Conservation (phyloP, 2,888 invertebrate species). For the Megamerina dolium region DNA sequence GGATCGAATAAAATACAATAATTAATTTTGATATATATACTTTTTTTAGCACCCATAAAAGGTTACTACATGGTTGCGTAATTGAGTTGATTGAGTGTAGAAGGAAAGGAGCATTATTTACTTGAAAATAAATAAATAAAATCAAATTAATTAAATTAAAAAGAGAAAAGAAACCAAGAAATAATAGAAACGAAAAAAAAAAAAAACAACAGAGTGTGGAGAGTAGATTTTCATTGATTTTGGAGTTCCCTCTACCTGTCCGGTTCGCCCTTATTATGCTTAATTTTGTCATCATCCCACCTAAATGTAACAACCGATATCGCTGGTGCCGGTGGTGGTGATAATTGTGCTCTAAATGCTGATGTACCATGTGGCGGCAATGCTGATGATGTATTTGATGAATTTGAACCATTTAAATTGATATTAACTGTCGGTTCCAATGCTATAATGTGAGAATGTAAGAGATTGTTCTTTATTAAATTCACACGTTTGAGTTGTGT, state of each 20-base stretch:
- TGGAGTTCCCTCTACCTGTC: slow-evolving; percentile 49
- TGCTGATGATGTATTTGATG: slow-evolving; percentile 34
- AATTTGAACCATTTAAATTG: slow-evolving; percentile 33
- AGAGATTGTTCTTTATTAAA: not conserved
- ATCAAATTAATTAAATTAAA: slow-evolving; percentile 15
- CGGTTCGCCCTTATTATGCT: slow-evolving; percentile 52
- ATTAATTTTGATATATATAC: no score
- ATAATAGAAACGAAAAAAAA: slow-evolving; percentile 12
- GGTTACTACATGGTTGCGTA: no score
- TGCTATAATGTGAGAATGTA: slow-evolving; percentile 18
- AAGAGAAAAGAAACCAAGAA: slow-evolving; percentile 13
- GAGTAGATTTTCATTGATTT: slow-evolving; percentile 12
- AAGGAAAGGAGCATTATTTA: no score
- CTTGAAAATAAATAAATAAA: no score
- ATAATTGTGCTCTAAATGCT: slow-evolving; percentile 28
- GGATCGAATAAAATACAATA: no score
- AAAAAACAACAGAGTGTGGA: slow-evolving; percentile 7
- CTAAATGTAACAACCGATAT: slow-evolving; percentile 89
- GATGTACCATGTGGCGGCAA: slow-evolving; percentile 46
- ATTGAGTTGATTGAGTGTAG: no score
- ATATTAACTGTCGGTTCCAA: slow-evolving; percentile 28
- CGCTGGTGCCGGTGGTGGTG: slow-evolving; percentile 57
- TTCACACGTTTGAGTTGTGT: not conserved
- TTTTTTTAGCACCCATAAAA: no score
- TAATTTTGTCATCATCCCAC: slow-evolving; percentile 62